Conservation (phyloP, 2,888 invertebrate genomes). For the Didymodactylos carnosus region DNA sequence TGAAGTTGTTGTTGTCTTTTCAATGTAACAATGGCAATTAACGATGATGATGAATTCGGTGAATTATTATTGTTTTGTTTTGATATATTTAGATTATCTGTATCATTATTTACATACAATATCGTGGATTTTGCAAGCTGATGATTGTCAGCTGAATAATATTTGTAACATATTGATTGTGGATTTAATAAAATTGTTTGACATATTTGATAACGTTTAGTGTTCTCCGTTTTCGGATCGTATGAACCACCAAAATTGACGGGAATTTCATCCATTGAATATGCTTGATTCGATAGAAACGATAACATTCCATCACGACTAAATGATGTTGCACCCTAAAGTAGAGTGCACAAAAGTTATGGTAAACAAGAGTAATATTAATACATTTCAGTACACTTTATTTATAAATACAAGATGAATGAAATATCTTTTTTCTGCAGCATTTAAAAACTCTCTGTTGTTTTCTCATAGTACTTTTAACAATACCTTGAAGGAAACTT, state of each 20-base stretch:
- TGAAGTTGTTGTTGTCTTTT: background rate
- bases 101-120: background rate
- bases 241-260: background rate
- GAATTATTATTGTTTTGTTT: background rate
- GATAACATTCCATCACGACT: no score
- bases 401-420: no score
- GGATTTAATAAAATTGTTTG: background rate
- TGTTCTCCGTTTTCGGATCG: background rate
- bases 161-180: background rate
- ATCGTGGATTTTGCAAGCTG: background rate
- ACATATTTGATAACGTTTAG: background rate
- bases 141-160: background rate
- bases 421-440: no score
- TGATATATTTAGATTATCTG: background rate
- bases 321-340: no score
- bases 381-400: no score
- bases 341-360: no score
- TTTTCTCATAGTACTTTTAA: slow-evolving; percentile 85
- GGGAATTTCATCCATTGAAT: background rate
- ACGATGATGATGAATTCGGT: background rate
- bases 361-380: no score
- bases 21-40: background rate
- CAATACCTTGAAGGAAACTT: slow-evolving; percentile 83
- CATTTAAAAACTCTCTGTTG: no score
- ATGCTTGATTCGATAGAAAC: no score